Evolutionary conservation across 2,113 vertebrate species (phyloP).

Genomic region (Xenopus laevis): DNA sequence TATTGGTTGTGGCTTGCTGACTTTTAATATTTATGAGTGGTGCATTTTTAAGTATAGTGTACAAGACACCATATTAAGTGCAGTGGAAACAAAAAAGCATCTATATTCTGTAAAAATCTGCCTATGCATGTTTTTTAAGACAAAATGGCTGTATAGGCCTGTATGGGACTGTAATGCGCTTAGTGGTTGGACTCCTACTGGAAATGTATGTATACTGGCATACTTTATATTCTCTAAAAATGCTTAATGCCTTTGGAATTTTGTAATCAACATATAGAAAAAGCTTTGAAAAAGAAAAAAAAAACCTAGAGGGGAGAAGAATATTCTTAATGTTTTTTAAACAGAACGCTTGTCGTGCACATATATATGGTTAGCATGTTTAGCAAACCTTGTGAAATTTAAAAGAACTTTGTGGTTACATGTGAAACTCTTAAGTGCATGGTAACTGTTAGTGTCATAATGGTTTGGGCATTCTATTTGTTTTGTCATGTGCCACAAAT

Average conservation of each 20-base stretch:
- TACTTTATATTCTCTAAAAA: conserved; percentile 92
- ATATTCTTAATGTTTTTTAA: conserved; percentile 91
- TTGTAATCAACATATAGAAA: conserved; percentile 91
- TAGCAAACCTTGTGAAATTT: conserved; percentile 90
- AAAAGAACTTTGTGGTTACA: conserved; percentile 92
- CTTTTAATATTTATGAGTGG: conserved; percentile 93
- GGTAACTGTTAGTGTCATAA: conserved; percentile 94
- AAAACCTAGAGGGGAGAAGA: conserved; percentile 79
- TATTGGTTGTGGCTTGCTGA: conserved; percentile 97
- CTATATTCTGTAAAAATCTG: conserved; percentile 98
- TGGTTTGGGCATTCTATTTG: conserved; percentile 81
- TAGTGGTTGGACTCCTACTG: conserved; percentile 96
- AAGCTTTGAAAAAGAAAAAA: conserved; percentile 82
- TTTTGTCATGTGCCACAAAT: conserved; percentile 95
- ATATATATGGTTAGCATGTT: conserved; percentile 96
- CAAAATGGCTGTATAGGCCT: conserved; percentile 89
- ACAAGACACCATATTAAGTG: conserved; percentile 91
- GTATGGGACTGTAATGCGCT: conserved; percentile 95
- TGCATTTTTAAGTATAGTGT: conserved; percentile 98
- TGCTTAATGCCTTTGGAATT: conserved; percentile 97
- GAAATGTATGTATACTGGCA: conserved; percentile 92
- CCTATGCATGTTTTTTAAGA: conserved; percentile 99
- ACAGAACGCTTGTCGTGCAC: conserved; percentile 92
- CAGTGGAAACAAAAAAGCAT: conserved; percentile 74
- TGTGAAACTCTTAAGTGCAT: conserved; percentile 97